Percentiles rank a stretch among this genome's conserved stretches.
Evolutionary conservation across 2,888 invertebrate genomes (phyloP).

Genomic region (Stenotaenia linearis): DNA sequence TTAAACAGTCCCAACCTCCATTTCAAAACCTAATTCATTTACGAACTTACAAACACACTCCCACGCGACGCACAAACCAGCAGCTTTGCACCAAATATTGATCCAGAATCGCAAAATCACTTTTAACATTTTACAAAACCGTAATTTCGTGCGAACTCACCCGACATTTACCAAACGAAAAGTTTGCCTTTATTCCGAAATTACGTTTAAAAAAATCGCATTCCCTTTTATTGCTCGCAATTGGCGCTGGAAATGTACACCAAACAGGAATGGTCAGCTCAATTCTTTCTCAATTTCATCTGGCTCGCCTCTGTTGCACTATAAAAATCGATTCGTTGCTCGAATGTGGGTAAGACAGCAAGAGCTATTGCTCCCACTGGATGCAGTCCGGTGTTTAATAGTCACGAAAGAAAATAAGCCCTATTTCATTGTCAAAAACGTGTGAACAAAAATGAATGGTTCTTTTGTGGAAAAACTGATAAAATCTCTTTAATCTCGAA

Average conservation of each 20-base stretch:
- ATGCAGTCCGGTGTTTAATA: slow-evolving; percentile 26
- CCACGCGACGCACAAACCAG: too few relatives aligned
- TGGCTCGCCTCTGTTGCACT: slow-evolving; percentile 26
- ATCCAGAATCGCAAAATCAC: too few relatives aligned
- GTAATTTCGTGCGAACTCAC: too few relatives aligned
- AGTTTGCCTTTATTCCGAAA: not conserved
- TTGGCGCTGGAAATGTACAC: not conserved
- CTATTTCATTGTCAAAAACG: slow-evolving; percentile 23
- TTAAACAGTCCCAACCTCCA: too few relatives aligned
- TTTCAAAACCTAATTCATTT: too few relatives aligned
- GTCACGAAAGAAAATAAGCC: slow-evolving; percentile 24
- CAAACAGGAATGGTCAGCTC: slow-evolving; percentile 21
- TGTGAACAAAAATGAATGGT: slow-evolving; percentile 26
- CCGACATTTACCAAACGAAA: too few relatives aligned
- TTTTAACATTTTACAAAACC: too few relatives aligned
- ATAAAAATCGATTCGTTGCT: slow-evolving; percentile 20
- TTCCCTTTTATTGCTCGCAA: not conserved
- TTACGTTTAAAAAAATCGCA: not conserved
- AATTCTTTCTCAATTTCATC: slow-evolving; percentile 24
- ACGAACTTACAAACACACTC: too few relatives aligned
- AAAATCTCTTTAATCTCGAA: slow-evolving; percentile 10
- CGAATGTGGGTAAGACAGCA: not conserved
- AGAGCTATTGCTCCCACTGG: slow-evolving; percentile 24
- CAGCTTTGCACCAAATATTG: too few relatives aligned
- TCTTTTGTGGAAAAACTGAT: slow-evolving; percentile 11